Evolutionary conservation across 2,888 invertebrate species (phyloP), one percentile per base, ranked within the genome.

Genomic region (Thelaira solivaga): DNA sequence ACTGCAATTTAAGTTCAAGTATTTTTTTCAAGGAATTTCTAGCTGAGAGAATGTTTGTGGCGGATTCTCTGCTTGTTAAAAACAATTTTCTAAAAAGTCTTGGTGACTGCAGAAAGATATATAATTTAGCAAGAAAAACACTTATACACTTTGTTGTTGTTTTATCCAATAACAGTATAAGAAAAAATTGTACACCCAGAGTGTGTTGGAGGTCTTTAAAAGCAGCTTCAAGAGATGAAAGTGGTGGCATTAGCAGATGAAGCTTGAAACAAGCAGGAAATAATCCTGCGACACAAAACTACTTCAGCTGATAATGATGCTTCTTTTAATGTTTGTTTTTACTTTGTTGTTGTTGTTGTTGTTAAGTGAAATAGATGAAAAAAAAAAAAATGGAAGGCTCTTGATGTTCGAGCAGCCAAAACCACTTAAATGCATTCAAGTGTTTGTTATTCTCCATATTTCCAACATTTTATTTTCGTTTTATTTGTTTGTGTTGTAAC

Each of bases 371-470:
- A 45, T 26, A 1, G 8, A 24, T 18, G 45, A 29, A 36, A 34
- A 2, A 41, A 22, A 24, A 22, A 34, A 29, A 43, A 29, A 31
- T 41, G 36, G 13, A 11, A 47, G 64, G 13, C 57, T 59, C 62
- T 73, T 69, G 34, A 62, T 59, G 51, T 74, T 78, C 64, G 64
- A 78, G 69, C 74, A 78, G 65, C 71, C 69, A 65, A 74, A 74
- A 65, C 34, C 83, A 83, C 86, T 86, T 81, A 81, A 85, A 82
- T 85, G 86, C 84, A 85, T 80, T 83, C 76, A 81, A 80, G 81
- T 80, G 81, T n/a, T n/a, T n/a, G n/a, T 78, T 64, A 39, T 65
- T 68, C 68, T 57, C 57, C 77, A 73, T 73, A 69, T 77, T 73
- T 45, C 49, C 55, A 71, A 53, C 59, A 65, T 62, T 69, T 47